Base-by-base conservation (phyloP, 2,888 invertebrate genomes). In the Amorpha juglandis region DNA sequence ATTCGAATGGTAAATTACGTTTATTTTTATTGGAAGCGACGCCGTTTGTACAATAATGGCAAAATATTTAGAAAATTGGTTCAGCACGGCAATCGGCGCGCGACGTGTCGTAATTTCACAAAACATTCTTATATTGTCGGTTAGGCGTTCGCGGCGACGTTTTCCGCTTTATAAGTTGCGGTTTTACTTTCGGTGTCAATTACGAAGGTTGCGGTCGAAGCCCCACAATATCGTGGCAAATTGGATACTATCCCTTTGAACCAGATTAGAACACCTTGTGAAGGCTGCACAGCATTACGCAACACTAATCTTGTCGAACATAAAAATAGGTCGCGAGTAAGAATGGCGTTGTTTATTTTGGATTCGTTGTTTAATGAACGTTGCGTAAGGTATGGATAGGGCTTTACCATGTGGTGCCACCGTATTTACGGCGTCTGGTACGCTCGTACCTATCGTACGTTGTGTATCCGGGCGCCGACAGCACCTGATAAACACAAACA, bases 161-260 rank as follows among this genome's bases (percentile, higher is more conserved):
- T 87, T 87, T 84, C 82, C 81, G 82, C 81, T 84, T 83, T 82
- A 82, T 83, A 83, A 82, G 86, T 82, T 86, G 87, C 74, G 86
- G 86, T 87, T 84, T 83, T 83, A 84, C 86, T 87, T 84, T 87
- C 82, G 89, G 90, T 89, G 86, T 90, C 90, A 86, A 88, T 91
- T 92, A 90, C 88, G 78, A 80, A 78, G 78, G 80, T 80, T 89
- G 91, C 81, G 90, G 90, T 88, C 70, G 91, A 92, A 92, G 87
- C 91, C 92, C 74, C 81, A 86, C 89, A 86, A 86, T 74, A 72
- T 75, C 81, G 74, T 79, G 74, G 87, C 81, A 92, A 92, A 93
- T 92, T 92, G 92, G 92, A 93, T 92, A 81, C 75, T 80, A 84
- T 83, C 83, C 86, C 85, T 84, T 81, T 81, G 84, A 86, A 87